Evolutionary conservation across 2,113 vertebrate genomes (phyloP), one percentile per base, ranked within the genome.

Genomic region (Xiphorhynchus elegans): DNA sequence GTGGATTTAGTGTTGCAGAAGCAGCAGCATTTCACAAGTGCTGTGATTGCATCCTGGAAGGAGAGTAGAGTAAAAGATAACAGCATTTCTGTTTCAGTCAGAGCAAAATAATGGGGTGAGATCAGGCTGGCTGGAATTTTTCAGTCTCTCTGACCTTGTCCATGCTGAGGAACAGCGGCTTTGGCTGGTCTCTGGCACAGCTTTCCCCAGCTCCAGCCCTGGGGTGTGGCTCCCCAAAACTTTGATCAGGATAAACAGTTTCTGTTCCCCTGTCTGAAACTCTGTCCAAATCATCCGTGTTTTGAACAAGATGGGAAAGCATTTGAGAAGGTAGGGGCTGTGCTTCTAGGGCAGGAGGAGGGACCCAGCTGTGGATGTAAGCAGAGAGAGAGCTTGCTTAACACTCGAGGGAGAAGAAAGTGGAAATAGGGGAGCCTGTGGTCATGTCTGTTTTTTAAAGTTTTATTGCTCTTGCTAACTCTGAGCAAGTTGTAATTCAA

Each of bases 241-340:
- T 69, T 74, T 74, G 46, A 8, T 44, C 52, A 24, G 84, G 28
- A 19, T 39, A 50, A 69, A 3, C 14, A 25, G 23, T 25, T 73
- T 47, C 52, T 66, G 40, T 35, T 39, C 33, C 49, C 63, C 62
- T 80, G 10, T 6, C 29, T 77, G 69, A 62, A 77, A 52, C 31
- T 78, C 62, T 74, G 37, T 60, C 83, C 55, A 33, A 56, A 70
- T 40, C 16, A 3, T 72, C 67, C 59, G 23, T 78, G 91, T 44
- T 63, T 23, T 44, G 82, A 75, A 64, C 82, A 60, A 77, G 46
- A 66, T 58, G 64, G 77, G 78, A 59, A 93, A 58, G 89, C 25
- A 42, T 53, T 87, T 89, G 87, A 67, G 81, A 84, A 94, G 56
- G 58, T 3, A n/a, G 28, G 24, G 26, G 46, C 33, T 70, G 49